Evolutionary conservation across 23 tunicate genomes (phyloP), one percentile per base, ranked within the genome.

Genomic region (Styela plicata): DNA sequence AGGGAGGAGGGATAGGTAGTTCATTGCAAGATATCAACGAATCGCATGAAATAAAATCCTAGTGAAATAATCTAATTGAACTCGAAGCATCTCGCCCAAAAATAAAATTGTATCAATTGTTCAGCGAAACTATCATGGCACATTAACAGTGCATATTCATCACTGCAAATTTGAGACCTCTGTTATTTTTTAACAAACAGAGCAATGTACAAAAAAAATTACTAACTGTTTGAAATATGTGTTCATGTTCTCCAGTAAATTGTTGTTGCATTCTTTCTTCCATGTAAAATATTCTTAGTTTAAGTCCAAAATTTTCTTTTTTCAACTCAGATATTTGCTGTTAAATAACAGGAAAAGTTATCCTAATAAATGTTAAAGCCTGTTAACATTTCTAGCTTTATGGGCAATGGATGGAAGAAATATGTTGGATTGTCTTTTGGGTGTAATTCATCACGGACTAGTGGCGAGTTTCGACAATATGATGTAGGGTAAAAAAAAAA

Each of bases 261-360:
- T 80, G 84, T 65, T 87, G 86, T 64, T 83, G 81, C 91, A 92
- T 92, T 67, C 89, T 75, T 63, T 92, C 97, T 52, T 92, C 91
- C 91, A 92, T 92, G 86, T 92, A 87, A 71, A 80, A 92, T 31
- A 92, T 92, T n/a, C 97, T 83, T 23, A 92, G 84, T 57, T 92
- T 92, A 69, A 92, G 57, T 64, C 91, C 84, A 68, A 92, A 92
- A 76, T 92, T 92, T 78, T 92, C 97, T 52, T 92, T 92, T 52
- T 92, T 92, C 81, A 92, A 53, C 10, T 92, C 91, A 21, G 97
- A 92, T 22, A 92, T 92, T 92, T 92, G 97, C 97, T 92, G 83
- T 13, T 76, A 84, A 26, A 61, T 18, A 67, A 24, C 30, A 65
- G 34, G 63, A 22, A 1, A 1, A 31, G 78, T 37, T 37, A 24